phyloP scores from a whole-genome alignment of 2,113 vertebrate species.

The Salvelinus namaycush region DNA sequence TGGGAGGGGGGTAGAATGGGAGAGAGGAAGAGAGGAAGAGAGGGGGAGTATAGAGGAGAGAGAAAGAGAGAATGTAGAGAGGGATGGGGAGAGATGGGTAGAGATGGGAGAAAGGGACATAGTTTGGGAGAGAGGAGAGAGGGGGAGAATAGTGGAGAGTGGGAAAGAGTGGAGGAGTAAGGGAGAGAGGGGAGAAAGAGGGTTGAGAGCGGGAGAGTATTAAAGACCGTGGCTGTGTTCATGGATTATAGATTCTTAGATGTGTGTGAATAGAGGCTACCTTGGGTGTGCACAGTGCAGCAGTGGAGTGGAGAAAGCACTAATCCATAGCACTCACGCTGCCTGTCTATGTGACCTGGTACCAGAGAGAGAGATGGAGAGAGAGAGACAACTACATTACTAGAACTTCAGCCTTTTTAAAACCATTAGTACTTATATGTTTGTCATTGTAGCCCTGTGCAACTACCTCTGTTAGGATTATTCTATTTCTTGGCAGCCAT shows the following conservation, averaged over 20 bases:
- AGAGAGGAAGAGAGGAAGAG: not conserved
- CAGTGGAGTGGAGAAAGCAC: constrained; percentile 1
- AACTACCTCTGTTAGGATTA: constrained; percentile 39
- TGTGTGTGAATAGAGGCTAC: not conserved
- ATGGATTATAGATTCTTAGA: constrained; percentile 14
- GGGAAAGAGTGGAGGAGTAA: constrained; percentile 5
- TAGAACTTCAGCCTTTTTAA: constrained; percentile 19
- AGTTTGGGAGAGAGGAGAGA: not conserved
- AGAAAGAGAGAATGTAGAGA: not conserved
- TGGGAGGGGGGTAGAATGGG: not conserved
- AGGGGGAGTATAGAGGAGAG: not conserved
- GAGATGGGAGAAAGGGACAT: not conserved
- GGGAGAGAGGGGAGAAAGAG: not conserved
- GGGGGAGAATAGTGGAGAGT: not conserved
- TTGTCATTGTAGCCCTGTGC: constrained; percentile 40
- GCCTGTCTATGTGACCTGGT: not conserved
- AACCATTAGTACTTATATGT: constrained; percentile 34
- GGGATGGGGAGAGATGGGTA: not conserved
- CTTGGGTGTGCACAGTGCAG: not conserved
- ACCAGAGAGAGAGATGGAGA: not conserved
- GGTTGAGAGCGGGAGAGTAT: not conserved
- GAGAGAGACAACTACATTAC: constrained; percentile 31
- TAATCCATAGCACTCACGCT: constrained; percentile 4
- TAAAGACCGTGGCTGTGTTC: not conserved
- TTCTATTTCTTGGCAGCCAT: constrained; percentile 49